phyloP scores from a whole-genome alignment of 2,888 invertebrate genomes.

The Mesodorylaimus sp. region DNA sequence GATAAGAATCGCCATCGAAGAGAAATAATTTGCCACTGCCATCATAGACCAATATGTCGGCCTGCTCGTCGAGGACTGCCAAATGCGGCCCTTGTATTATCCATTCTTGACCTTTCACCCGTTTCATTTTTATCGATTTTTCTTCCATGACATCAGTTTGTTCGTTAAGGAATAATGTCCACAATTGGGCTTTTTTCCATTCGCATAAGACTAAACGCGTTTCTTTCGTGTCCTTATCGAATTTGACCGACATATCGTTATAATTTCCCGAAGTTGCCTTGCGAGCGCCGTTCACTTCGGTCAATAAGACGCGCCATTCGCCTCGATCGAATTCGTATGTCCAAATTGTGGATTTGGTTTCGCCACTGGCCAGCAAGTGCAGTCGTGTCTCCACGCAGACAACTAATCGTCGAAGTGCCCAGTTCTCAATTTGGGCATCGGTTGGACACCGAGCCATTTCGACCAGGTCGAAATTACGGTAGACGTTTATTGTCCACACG shows the following conservation, averaged over 20 bases:
- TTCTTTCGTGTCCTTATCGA: slow-evolving; percentile 5
- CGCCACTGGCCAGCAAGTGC: slow-evolving; percentile 16
- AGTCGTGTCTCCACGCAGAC: slow-evolving; percentile 4
- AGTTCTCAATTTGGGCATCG: slow-evolving; percentile 10
- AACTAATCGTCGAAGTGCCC: slow-evolving; percentile 11
- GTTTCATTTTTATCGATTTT: slow-evolving; percentile 14
- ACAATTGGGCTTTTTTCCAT: slow-evolving; percentile 14
- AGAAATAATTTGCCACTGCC: slow-evolving; percentile 17
- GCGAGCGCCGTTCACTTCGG: slow-evolving; percentile 10
- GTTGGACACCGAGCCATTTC: slow-evolving; percentile 9
- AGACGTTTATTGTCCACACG: slow-evolving; percentile 8
- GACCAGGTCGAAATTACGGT: slow-evolving; percentile 5
- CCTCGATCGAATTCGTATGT: slow-evolving; percentile 13
- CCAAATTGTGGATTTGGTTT: slow-evolving; percentile 15
- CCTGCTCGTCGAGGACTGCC: slow-evolving; percentile 11
- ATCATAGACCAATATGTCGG: slow-evolving; percentile 17
- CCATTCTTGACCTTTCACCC: slow-evolving; percentile 17
- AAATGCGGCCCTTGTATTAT: slow-evolving; percentile 17
- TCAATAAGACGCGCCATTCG: background rate
- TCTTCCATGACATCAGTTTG: slow-evolving; percentile 13
- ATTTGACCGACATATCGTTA: slow-evolving; percentile 11
- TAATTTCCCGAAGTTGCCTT: no score
- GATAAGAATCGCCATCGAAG: slow-evolving; percentile 15
- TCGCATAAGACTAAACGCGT: slow-evolving; percentile 16
- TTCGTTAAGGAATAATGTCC: slow-evolving; percentile 14